phyloP scores from a whole-genome alignment of 2,113 vertebrate species.

The Paramisgurnus dabryanus region DNA sequence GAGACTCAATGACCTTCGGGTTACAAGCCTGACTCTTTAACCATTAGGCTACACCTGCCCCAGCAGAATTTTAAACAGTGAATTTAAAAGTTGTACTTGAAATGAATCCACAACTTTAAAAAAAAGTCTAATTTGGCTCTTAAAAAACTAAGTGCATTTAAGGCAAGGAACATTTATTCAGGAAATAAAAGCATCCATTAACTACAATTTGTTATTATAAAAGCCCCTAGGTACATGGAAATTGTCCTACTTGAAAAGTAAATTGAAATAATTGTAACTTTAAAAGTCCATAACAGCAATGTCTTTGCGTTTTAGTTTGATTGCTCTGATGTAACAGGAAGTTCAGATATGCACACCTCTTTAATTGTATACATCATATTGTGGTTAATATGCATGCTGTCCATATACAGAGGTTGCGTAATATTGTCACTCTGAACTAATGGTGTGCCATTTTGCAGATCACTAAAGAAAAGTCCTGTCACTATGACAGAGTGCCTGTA shows the following conservation, averaged over 20 bases:
- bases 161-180: neutral
- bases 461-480: constrained; percentile 30
- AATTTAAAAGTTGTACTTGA: no score
- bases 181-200: neutral
- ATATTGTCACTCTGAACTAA: constrained; percentile 13
- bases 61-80: no score
- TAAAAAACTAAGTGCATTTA: neutral
- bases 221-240: neutral
- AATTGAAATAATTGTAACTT: neutral
- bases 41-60: no score
- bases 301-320: no score
- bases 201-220: neutral
- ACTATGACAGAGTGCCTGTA: constrained; percentile 9
- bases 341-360: neutral
- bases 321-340: neutral
- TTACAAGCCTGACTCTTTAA: no score
- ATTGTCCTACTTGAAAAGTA: neutral
- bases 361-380: neutral
- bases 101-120: no score
- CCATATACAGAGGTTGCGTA: neutral
- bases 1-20: no score
- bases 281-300: neutral
- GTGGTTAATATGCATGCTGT: neutral
- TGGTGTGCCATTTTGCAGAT: constrained; percentile 34
- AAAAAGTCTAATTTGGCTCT: no score